A percentile compares a stretch with the other conserved stretches of the same genome.
phyloP scores from a whole-genome alignment of 1,140 invertebrate genomes.

The Drosophila quadrilineata region DNA sequence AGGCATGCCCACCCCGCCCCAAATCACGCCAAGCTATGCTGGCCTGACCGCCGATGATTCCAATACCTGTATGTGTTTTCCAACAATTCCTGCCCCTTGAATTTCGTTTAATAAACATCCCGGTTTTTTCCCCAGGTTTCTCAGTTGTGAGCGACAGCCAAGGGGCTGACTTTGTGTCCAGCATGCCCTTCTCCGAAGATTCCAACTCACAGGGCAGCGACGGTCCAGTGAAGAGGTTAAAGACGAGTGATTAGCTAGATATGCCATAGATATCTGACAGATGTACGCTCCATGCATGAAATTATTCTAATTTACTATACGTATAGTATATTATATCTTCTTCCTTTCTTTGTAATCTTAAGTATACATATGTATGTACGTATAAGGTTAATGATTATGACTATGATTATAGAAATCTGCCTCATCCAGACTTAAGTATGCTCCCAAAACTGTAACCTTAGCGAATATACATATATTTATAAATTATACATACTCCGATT shows the following conservation, averaged over 20 bases:
- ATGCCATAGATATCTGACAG: constrained; percentile 21
- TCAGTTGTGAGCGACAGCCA: constrained; percentile 94
- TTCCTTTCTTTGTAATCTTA: constrained; percentile 10
- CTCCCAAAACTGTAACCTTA: constrained; percentile 37
- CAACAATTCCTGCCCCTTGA: not conserved
- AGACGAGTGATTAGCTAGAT: constrained; percentile 83
- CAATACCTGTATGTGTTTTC: constrained; percentile 88
- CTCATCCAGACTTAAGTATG: constrained; percentile 68
- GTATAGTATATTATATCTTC: not conserved
- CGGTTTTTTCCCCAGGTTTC: constrained; percentile 86
- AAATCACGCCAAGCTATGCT: constrained; percentile 90
- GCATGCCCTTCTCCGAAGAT: constrained; percentile 93
- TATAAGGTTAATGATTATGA: constrained; percentile 20
- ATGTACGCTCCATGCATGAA: not conserved
- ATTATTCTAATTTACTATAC: not conserved
- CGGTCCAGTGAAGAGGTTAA: constrained; percentile 88
- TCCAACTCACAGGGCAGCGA: constrained; percentile 94
- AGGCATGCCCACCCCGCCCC: constrained; percentile 81
- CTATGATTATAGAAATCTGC: constrained; percentile 44
- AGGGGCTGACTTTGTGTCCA: constrained; percentile 91
- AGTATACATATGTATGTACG: too few species aligned
- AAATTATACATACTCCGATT: not conserved
- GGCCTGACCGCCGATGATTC: constrained; percentile 91
- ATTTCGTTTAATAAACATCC: not conserved
- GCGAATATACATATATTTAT: constrained; percentile 3